These are phyloP conservation scores for Cichladusa arquata DNA, from an alignment of 2,113 vertebrate genomes.

Conservation along the genomic window DNA sequence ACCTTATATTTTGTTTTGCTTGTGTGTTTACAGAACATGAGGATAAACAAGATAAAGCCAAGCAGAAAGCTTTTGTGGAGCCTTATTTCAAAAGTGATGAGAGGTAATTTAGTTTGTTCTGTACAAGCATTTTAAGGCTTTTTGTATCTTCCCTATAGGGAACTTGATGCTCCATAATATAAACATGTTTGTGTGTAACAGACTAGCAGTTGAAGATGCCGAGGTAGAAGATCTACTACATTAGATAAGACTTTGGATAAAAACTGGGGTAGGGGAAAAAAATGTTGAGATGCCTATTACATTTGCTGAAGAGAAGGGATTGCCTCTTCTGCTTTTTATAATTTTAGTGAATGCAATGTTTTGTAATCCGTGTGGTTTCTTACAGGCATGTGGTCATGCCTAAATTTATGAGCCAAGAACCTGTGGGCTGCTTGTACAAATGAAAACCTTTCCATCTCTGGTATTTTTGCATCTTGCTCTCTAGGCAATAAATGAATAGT, in stretches of 20 bases:
- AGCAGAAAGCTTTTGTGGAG: slow-evolving; percentile 75
- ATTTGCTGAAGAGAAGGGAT: not conserved
- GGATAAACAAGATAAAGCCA: slow-evolving; percentile 74
- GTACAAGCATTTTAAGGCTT: not conserved
- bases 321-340: not conserved
- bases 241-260: not conserved
- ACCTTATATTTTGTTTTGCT: not conserved
- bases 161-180: not conserved
- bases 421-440: not conserved
- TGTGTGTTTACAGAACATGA: slow-evolving; percentile 60
- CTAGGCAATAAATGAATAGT: not conserved
- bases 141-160: not conserved
- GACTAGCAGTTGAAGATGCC: not conserved
- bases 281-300: not conserved
- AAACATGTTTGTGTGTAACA: not conserved
- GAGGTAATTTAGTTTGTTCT: slow-evolving; percentile 69
- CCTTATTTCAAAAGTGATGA: slow-evolving; percentile 72
- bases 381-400: not conserved
- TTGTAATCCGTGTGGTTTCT: not conserved
- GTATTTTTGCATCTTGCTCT: not conserved
- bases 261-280: not conserved
- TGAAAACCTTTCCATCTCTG: not conserved
- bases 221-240: not conserved
- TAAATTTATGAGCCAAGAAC: not conserved
- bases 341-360: not conserved